Evolutionary conservation across 2,797 vertebrate genomes (phyloP).

Genomic region (Benthosema pterotum): DNA sequence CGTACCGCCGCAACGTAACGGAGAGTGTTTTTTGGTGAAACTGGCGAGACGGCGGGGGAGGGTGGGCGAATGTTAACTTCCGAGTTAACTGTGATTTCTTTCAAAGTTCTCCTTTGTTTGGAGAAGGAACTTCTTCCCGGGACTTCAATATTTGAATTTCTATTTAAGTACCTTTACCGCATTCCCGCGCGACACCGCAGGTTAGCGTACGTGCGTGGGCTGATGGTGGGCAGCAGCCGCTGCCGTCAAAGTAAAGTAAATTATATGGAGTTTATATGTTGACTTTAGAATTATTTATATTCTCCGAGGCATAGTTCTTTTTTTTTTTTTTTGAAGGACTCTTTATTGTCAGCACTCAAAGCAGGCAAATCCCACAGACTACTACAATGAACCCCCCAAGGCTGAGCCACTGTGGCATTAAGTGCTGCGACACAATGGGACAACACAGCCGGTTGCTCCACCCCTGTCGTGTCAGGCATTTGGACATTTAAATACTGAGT

Average conservation of each 20-base stretch:
- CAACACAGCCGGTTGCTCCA: background rate
- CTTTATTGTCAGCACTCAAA: slow-evolving; percentile 15
- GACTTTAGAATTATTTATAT: slow-evolving; percentile 40
- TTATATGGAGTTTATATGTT: slow-evolving; percentile 37
- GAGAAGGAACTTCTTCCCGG: slow-evolving; percentile 44
- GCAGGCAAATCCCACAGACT: slow-evolving; percentile 32
- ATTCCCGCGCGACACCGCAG: slow-evolving; percentile 24
- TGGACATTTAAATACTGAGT: slow-evolving; percentile 19
- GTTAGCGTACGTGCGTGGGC: slow-evolving; percentile 22
- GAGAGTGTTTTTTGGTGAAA: too few species aligned
- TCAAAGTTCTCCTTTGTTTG: slow-evolving; percentile 54
- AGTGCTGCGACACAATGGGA: background rate
- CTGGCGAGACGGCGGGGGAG: too few species aligned
- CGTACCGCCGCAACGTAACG: too few species aligned
- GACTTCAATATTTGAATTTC: slow-evolving; percentile 23
- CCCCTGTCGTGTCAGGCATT: background rate
- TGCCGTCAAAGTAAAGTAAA: slow-evolving; percentile 48
- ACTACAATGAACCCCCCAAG: slow-evolving; percentile 17
- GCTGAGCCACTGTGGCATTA: slow-evolving; percentile 5
- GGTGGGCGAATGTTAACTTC: slow-evolving; percentile 8
- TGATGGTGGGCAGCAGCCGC: slow-evolving; percentile 30
- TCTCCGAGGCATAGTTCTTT: slow-evolving; percentile 27
- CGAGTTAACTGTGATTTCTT: slow-evolving; percentile 28
- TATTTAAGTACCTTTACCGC: slow-evolving; percentile 41
- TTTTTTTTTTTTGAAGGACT: slow-evolving; percentile 44